A percentile compares a stretch with the other conserved stretches of the same genome.
These are phyloP conservation scores for Drosophila affinis DNA, from an alignment of 2,888 invertebrate genomes.

Conservation along the genomic window DNA sequence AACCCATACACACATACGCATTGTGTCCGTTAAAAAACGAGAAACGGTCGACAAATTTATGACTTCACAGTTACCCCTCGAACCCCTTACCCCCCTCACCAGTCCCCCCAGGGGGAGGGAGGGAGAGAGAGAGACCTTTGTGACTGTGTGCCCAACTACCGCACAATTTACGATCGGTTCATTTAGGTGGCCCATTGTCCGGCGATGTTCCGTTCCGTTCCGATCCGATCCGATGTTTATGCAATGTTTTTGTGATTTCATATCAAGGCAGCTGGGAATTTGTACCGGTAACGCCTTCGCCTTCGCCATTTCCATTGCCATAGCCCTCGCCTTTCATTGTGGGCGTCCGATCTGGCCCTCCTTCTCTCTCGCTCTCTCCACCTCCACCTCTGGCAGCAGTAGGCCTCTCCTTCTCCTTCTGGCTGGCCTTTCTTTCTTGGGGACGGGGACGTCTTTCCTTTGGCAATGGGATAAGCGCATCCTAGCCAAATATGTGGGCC, in stretches of 20 bases:
- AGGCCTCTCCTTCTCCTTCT: slow-evolving; percentile 1
- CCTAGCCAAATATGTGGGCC: slow-evolving; percentile 53
- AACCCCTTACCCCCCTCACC: background rate
- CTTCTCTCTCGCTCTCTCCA: background rate
- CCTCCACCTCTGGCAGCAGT: no score
- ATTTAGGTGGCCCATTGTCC: slow-evolving; percentile 75
- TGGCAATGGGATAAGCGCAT: slow-evolving; percentile 23
- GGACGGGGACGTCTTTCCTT: background rate
- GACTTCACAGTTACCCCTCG: slow-evolving; percentile 63
- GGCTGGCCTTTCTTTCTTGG: background rate
- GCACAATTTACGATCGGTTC: slow-evolving; percentile 73
- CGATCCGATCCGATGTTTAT: slow-evolving; percentile 56
- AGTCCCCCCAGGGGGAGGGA: background rate
- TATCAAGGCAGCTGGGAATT: slow-evolving; percentile 65
- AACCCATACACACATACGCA: slow-evolving; percentile 21
- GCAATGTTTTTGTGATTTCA: slow-evolving; percentile 66
- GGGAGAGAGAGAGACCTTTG: slow-evolving; percentile 32
- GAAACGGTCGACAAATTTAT: slow-evolving; percentile 60
- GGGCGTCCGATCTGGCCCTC: slow-evolving; percentile 51
- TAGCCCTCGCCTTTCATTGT: slow-evolving; percentile 50
- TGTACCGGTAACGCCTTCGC: slow-evolving; percentile 52
- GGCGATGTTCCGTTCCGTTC: slow-evolving; percentile 13
- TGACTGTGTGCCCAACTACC: slow-evolving; percentile 57
- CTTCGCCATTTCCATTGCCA: slow-evolving; percentile 17
- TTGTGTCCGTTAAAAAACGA: slow-evolving; percentile 19